Conservation (phyloP, 2,888 invertebrate species). For the Augiades crinisus region DNA sequence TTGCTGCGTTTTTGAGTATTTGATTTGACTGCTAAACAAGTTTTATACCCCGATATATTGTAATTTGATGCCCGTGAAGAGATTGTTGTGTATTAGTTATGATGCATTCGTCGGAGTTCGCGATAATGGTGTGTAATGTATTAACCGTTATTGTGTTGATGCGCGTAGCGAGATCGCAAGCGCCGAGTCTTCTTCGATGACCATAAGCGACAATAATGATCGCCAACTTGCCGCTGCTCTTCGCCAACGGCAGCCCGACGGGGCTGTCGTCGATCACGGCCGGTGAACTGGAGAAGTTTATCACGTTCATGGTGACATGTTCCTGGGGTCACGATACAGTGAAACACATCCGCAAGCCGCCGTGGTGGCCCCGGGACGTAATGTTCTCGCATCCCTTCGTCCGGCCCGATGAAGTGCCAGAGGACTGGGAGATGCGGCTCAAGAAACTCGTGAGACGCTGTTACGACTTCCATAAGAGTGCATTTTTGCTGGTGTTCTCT, state of each 20-base stretch:
- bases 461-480: constrained; percentile 87
- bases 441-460: constrained; percentile 85
- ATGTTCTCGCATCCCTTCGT: constrained; percentile 84
- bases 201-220: constrained; percentile 81
- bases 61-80: constrained; percentile 32
- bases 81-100: constrained; percentile 42
- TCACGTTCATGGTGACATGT: constrained; percentile 89
- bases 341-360: constrained; percentile 81
- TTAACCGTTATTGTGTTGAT: constrained; percentile 60
- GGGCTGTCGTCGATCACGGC: constrained; percentile 83
- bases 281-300: constrained; percentile 85
- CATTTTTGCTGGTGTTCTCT: constrained; percentile 86
- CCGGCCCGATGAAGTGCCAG: constrained; percentile 67
- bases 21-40: constrained; percentile 39
- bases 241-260: constrained; percentile 86
- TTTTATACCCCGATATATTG: constrained; percentile 34
- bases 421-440: constrained; percentile 83
- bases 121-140: constrained; percentile 49
- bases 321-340: constrained; percentile 85
- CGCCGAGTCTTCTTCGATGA: constrained; percentile 69
- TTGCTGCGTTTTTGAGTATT: constrained; percentile 48
- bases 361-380: constrained; percentile 87
- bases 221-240: constrained; percentile 87
- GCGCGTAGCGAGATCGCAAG: constrained; percentile 61
- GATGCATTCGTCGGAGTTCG: constrained; percentile 39